Base-by-base conservation (phyloP, 2,888 invertebrate species). In the Folsomia candida region DNA sequence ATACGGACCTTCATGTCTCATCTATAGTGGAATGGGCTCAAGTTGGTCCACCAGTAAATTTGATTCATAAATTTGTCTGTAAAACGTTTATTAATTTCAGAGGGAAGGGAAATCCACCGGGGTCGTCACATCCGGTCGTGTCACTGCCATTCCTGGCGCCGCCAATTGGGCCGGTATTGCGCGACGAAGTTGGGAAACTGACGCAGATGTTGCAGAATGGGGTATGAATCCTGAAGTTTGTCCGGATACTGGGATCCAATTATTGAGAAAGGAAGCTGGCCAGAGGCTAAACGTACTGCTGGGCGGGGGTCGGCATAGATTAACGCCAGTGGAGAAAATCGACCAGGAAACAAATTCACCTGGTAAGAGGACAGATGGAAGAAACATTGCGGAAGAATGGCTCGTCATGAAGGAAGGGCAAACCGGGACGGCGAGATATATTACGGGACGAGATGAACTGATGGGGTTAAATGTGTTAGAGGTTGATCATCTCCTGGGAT, bases 201-300 rank as follows among this genome's bases (percentile, higher is more conserved):
- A 93, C 76, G 84, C 85, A 0, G 85, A 80, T 24, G 87, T 92
- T 82, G 85, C 85, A 0, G 81, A 81, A 1, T 80, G 81, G 9
- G 81, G 82, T 1, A 28, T 0, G 64, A 77, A 68, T 69, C 78
- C 1, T 22, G 72, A 0, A 4, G 6, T 29, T 1, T 94, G 94
- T 82, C 90, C 90, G 81, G 95, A 95, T 81, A 93, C 94, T 71
- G 94, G 91, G 0, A 84, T 89, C 3, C 94, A 94, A 81, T 84
- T 95, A 65, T 83, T 95, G 0, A 90, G 93, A 80, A 88, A 90
- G 80, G 85, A 86, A 73, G 92, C 93, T 0, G 94, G 94, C 0
- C 88, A 84, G 76, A 87, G 88, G 81, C 86, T 92, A 20, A 88
- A 90, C 82, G 91, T 91, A 0, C 87, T 80, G 64, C 58, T 80